Conservation (phyloP, 2,113 vertebrate species). For the Puma concolor region DNA sequence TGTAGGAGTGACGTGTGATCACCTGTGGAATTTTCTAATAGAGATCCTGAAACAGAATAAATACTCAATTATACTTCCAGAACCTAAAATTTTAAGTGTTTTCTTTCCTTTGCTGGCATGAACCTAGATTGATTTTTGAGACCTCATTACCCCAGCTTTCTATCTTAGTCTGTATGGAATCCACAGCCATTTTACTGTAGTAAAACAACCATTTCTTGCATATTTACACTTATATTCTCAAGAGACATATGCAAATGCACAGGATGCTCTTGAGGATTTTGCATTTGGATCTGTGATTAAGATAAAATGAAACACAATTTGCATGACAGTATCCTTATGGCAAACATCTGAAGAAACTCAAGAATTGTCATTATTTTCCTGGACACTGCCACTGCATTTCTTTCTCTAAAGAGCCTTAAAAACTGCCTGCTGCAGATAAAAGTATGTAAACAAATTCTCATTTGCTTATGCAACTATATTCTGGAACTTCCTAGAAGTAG, state of each 20-base stretch:
- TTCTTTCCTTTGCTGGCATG: background rate
- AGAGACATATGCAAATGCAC: slow-evolving; percentile 16
- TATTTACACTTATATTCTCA: slow-evolving; percentile 20
- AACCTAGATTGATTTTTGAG: background rate
- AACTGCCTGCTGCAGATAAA: background rate
- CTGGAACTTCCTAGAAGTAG: background rate
- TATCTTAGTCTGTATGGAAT: background rate
- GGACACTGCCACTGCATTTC: background rate
- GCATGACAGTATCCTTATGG: background rate
- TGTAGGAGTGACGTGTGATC: background rate
- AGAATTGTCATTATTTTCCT: background rate
- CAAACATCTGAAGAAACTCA: background rate
- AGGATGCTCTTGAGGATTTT: slow-evolving; percentile 2
- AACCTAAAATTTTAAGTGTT: background rate
- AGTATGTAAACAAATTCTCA: background rate
- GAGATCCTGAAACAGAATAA: background rate
- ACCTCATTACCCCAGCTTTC: background rate
- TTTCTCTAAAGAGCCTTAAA: background rate
- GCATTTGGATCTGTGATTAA: background rate
- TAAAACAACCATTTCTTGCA: background rate
- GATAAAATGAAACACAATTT: background rate
- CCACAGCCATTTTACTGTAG: background rate
- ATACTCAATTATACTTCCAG: background rate
- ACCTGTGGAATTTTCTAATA: background rate
- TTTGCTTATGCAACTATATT: background rate